Evolutionary conservation across 2,888 invertebrate genomes (phyloP), one percentile per base, ranked within the genome.

Genomic region (Acanthacorydalis orientalis): DNA sequence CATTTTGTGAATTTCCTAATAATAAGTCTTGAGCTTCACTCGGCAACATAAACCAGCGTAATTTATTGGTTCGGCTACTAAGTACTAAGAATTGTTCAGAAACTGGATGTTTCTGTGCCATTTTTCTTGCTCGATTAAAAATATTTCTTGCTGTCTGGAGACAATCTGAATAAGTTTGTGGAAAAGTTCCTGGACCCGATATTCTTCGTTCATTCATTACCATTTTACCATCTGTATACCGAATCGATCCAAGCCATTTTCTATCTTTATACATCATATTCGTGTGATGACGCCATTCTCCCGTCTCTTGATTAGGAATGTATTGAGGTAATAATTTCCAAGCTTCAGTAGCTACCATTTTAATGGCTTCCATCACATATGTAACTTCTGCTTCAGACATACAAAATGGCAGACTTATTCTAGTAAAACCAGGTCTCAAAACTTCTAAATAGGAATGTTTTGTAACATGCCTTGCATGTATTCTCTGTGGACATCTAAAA

Each of bases 321-420:
- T 91, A 91, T 62, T 89, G 84, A 0, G 91, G 91, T 46, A 92
- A 64, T 39, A 92, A 74, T 59, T 87, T 87, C 86, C 90, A 90
- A 0, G 83, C 91, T 68, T 89, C 82, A 4, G 85, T 81, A 1
- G 90, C 88, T 0, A 90, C 85, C 80, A 89, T 82, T 62, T 83
- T 80, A 14, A 92, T 67, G 1, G 89, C 87, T 64, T 87, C 84
- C 53, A 90, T 68, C 2, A 90, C 77, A 62, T 85, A 91, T 1
- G 83, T 82, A 15, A 88, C 68, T 60, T 88, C 86, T 43, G 75
- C 68, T 53, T 88, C 85, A 15, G 79, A 75, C 72, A 85, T 81
- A 63, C 89, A 89, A 64, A 80, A 92, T 0, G 91, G 87, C 47
- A 93, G 71, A 45, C 87, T 87, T 23, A 93, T 73, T 52, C 90